A percentile compares a stretch with the other conserved stretches of the same genome.
These are phyloP conservation scores for Upupa epops DNA, from an alignment of 2,113 vertebrate species.

Conservation along the genomic window DNA sequence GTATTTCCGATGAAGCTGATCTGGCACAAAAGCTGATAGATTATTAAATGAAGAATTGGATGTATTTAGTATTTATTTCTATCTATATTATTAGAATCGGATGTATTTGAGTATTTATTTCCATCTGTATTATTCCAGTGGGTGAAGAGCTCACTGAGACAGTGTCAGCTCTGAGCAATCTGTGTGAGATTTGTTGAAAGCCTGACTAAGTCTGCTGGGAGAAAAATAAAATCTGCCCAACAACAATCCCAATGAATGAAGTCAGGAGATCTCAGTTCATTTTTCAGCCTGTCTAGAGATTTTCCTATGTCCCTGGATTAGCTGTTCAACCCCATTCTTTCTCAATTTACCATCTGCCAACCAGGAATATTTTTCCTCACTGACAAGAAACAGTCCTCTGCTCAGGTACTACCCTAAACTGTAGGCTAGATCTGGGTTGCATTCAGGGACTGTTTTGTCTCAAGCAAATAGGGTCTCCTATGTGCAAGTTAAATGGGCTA, in stretches of 20 bases:
- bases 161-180: neutral
- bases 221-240: neutral
- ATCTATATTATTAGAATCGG: accelerated
- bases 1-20: neutral
- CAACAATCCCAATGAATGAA: neutral
- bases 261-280: neutral
- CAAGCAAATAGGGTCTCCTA: neutral
- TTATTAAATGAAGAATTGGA: neutral
- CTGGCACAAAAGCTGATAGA: neutral
- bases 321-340: neutral
- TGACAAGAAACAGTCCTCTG: neutral
- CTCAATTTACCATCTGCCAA: neutral
- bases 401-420: neutral
- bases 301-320: neutral
- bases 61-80: neutral
- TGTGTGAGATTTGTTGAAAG: neutral
- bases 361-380: neutral
- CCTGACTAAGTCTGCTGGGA: neutral
- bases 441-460: neutral
- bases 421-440: neutral
- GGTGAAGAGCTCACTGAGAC: neutral
- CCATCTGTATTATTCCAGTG: neutral
- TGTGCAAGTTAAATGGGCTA: neutral
- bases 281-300: neutral
- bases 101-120: too few species aligned